phyloP scores from a whole-genome alignment of 2,888 invertebrate genomes.

The Zeuzera pyrina region DNA sequence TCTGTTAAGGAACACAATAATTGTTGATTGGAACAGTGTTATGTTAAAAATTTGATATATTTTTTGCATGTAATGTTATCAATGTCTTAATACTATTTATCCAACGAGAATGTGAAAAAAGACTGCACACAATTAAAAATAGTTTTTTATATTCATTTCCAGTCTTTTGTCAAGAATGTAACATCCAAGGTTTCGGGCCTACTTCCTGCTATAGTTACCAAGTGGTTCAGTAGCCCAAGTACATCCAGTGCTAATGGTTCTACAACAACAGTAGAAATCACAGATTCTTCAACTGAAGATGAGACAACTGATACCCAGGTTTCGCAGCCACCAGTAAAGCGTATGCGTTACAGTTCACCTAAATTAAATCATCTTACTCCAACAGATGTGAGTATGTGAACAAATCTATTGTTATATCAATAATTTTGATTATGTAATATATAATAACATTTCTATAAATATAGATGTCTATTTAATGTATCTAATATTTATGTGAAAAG shows the following conservation, averaged over 20 bases:
- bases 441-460: neutral
- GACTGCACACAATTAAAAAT: no score
- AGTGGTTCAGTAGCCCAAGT: conserved; percentile 62
- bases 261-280: conserved; percentile 41
- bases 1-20: no score
- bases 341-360: conserved; percentile 32
- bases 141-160: conserved; percentile 26
- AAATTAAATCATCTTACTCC: conserved; percentile 13
- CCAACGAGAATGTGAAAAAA: no score
- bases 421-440: neutral
- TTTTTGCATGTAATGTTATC: no score
- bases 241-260: conserved; percentile 51
- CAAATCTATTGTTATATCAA: no score
- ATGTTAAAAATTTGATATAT: no score
- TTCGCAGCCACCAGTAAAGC: conserved; percentile 61
- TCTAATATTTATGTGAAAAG: neutral
- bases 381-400: conserved; percentile 28
- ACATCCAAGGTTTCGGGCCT: conserved; percentile 76
- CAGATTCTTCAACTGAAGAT: conserved; percentile 54
- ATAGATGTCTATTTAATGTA: neutral
- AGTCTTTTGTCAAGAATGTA: conserved; percentile 82
- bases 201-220: conserved; percentile 73
- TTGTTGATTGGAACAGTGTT: no score
- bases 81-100: no score
- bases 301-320: conserved; percentile 32